Conservation (phyloP, 2,113 vertebrate species). For the Barbus barbus region DNA sequence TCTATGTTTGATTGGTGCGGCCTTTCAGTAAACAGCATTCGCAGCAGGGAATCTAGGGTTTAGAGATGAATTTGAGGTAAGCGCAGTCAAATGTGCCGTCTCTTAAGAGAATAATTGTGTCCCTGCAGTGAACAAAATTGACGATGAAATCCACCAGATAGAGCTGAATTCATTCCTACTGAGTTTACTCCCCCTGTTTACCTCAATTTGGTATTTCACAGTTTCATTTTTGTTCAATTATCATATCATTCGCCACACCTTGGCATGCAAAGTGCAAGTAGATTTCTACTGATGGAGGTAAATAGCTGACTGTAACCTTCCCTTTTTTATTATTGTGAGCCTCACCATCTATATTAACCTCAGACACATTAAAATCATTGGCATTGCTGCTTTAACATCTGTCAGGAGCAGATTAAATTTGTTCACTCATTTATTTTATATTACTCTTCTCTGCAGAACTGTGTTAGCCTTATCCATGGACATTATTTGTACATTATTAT, state of each 20-base stretch:
- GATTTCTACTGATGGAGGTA: not conserved
- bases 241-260: slow-evolving; percentile 54
- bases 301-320: not conserved
- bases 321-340: slow-evolving; percentile 3
- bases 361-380: slow-evolving; percentile 22
- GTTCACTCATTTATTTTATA: not conserved
- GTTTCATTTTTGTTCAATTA: slow-evolving; percentile 55
- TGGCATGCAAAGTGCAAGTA: slow-evolving; percentile 17
- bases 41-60: slow-evolving; percentile 31
- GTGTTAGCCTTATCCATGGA: not conserved
- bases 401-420: slow-evolving; percentile 17
- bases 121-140: no score
- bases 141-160: no score
- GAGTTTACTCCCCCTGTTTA: slow-evolving; percentile 53
- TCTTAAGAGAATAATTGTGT: slow-evolving; percentile 49
- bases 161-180: slow-evolving; percentile 51
- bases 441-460: slow-evolving; percentile 2
- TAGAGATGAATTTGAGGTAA: slow-evolving; percentile 44
- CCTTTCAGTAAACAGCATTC: slow-evolving; percentile 39
- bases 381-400: slow-evolving; percentile 3
- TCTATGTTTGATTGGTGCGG: slow-evolving; percentile 22
- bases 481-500: slow-evolving; percentile 5
- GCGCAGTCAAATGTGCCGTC: slow-evolving; percentile 43
- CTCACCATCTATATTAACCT: slow-evolving; percentile 1
- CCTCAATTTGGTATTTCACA: slow-evolving; percentile 55